phyloP scores from a whole-genome alignment of 2,888 invertebrate species.

The Agrenia bidenticulata region DNA sequence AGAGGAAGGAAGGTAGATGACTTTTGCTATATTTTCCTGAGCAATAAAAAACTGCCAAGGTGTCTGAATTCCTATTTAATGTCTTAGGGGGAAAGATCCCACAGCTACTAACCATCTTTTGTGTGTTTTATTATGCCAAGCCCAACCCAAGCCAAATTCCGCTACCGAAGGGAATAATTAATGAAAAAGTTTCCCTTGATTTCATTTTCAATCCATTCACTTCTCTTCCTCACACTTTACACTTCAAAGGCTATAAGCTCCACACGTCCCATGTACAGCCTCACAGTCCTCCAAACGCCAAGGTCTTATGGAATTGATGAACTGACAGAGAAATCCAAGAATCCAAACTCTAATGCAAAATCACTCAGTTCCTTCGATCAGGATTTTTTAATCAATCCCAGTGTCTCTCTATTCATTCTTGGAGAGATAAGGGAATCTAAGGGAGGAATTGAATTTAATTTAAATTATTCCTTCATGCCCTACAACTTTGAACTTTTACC shows the following conservation, averaged over 20 bases:
- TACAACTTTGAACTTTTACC: no score
- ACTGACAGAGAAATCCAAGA: neutral
- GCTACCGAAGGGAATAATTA: slow-evolving; percentile 38
- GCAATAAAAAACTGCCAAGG: slow-evolving; percentile 24
- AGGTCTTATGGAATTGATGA: neutral
- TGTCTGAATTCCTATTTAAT: slow-evolving; percentile 17
- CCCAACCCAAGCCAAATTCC: neutral
- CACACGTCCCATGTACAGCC: neutral
- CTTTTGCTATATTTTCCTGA: neutral
- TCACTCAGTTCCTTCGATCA: no score
- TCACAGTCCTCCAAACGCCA: neutral
- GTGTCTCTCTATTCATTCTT: no score
- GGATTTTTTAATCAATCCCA: no score
- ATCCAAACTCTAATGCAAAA: neutral
- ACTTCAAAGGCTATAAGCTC: no score
- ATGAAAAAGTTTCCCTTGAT: slow-evolving; percentile 36
- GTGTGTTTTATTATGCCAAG: neutral
- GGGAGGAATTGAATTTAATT: no score
- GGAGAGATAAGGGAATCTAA: no score
- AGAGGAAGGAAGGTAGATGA: neutral
- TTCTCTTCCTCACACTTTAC: neutral
- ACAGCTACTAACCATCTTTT: neutral
- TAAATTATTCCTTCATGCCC: no score
- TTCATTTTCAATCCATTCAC: slow-evolving; percentile 29
- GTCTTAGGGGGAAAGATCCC: neutral